A percentile compares a stretch with the other conserved stretches of the same genome.
phyloP scores from a whole-genome alignment of 2,797 vertebrate species.

The Phalloptychus januarius region DNA sequence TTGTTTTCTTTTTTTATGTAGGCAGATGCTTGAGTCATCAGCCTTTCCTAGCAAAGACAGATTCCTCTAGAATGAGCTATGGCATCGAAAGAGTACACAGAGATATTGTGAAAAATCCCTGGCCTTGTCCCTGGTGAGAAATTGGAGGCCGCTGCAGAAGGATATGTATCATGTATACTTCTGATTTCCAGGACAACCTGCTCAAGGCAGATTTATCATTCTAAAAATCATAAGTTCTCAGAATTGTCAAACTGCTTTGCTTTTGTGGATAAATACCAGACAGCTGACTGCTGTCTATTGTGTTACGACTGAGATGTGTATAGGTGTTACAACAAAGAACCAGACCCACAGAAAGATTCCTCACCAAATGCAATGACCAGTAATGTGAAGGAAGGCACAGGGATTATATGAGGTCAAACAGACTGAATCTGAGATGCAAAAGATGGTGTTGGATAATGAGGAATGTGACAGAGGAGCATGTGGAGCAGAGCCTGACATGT shows the following conservation, averaged over 20 bases:
- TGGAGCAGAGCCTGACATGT: slow-evolving; percentile 62
- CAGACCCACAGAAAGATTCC: slow-evolving; percentile 42
- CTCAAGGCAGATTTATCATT: slow-evolving; percentile 39
- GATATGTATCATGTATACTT: slow-evolving; percentile 36
- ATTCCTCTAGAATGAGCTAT: slow-evolving; percentile 56
- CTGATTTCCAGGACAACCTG: slow-evolving; percentile 42
- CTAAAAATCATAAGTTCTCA: slow-evolving; percentile 46
- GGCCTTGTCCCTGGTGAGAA: slow-evolving; percentile 62
- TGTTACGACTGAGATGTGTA: slow-evolving; percentile 28
- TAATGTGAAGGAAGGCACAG: slow-evolving; percentile 24
- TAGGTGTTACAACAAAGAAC: slow-evolving; percentile 59
- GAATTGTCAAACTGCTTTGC: slow-evolving; percentile 31
- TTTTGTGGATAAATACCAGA: slow-evolving; percentile 56
- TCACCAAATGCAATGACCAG: slow-evolving; percentile 30
- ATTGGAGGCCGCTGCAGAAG: slow-evolving; percentile 51
- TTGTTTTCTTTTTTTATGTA: slow-evolving; percentile 67
- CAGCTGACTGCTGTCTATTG: slow-evolving; percentile 31
- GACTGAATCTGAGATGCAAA: slow-evolving; percentile 58
- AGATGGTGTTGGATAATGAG: slow-evolving; percentile 68
- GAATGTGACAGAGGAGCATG: slow-evolving; percentile 63
- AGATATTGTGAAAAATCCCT: slow-evolving; percentile 65
- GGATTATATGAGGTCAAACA: slow-evolving; percentile 41
- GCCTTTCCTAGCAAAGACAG: slow-evolving; percentile 43
- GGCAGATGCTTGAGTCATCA: slow-evolving; percentile 74
- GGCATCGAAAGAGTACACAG: slow-evolving; percentile 55